phyloP scores from a whole-genome alignment of 2,113 vertebrate species.

The Pholis gunnellus region DNA sequence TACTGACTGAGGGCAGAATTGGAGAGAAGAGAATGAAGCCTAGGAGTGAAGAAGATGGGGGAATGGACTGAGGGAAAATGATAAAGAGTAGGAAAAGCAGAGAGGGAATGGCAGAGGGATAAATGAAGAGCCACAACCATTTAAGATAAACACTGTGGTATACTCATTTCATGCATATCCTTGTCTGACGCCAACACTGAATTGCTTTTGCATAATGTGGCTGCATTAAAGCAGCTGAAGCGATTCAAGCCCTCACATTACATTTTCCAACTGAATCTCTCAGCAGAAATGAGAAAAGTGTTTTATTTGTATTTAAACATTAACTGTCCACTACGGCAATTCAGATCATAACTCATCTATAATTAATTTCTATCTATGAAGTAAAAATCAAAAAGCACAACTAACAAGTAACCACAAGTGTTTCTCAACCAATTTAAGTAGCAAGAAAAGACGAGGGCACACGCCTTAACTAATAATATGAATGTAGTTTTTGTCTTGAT shows the following conservation, averaged over 20 bases:
- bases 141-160: slow-evolving; percentile 1
- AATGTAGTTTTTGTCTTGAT: not conserved
- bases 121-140: not conserved
- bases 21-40: not conserved
- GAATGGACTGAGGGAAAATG: not conserved
- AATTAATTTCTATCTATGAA: not conserved
- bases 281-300: slow-evolving; percentile 9
- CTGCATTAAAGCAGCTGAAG: slow-evolving; percentile 32
- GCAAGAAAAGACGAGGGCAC: not conserved
- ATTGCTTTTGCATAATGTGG: slow-evolving; percentile 44
- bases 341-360: not conserved
- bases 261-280: slow-evolving; percentile 21
- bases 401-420: not conserved
- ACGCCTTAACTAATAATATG: not conserved
- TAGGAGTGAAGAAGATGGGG: not conserved
- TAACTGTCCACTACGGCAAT: not conserved
- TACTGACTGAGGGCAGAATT: slow-evolving; percentile 1
- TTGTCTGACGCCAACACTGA: not conserved
- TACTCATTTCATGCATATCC: slow-evolving; percentile 23
- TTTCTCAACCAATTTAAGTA: not conserved
- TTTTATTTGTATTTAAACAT: slow-evolving; percentile 20
- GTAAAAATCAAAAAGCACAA: not conserved
- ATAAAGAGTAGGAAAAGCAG: not conserved
- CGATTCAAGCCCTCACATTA: not conserved
- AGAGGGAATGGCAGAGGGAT: not conserved